Conservation (phyloP, 2,797 vertebrate species). For the Enteromius mattozi region DNA sequence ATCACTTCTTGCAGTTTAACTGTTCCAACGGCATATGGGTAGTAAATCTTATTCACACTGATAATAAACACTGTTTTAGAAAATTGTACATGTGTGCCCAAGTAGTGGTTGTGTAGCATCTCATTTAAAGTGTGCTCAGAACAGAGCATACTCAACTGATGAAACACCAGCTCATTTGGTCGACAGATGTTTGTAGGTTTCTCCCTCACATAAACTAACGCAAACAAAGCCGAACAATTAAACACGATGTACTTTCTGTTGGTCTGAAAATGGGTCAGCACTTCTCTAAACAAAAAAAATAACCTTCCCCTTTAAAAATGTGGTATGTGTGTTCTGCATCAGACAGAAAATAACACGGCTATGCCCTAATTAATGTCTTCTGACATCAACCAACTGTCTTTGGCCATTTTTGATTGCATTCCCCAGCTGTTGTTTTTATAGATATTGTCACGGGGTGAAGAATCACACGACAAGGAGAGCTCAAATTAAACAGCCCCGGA, state of each 20-base stretch:
- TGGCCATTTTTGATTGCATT: constrained; percentile 36
- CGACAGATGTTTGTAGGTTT: constrained; percentile 62
- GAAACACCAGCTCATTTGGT: constrained; percentile 61
- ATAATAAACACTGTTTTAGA: constrained; percentile 37
- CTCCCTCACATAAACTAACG: constrained; percentile 49
- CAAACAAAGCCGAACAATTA: constrained; percentile 57
- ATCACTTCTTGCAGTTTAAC: constrained; percentile 2
- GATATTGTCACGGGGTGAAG: constrained; percentile 4
- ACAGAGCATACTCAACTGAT: constrained; percentile 42
- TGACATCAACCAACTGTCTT: constrained; percentile 45
- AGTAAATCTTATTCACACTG: constrained; percentile 44
- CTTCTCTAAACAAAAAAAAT: constrained; percentile 13
- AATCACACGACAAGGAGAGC: too few species aligned
- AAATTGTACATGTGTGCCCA: constrained; percentile 46
- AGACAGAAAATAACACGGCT: constrained; percentile 39
- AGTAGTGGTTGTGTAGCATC: constrained; percentile 38
- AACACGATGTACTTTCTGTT: constrained; percentile 50
- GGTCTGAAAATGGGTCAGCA: constrained; percentile 55
- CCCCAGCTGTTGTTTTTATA: constrained; percentile 52
- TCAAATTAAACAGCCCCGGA: too few species aligned
- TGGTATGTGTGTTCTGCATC: constrained; percentile 41
- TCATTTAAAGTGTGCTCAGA: constrained; percentile 37
- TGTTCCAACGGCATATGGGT: constrained; percentile 30
- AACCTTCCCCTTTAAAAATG: constrained; percentile 44
- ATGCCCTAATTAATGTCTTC: constrained; percentile 46